Conservation (phyloP, 2,888 invertebrate genomes). For the Ellobium chinense region DNA sequence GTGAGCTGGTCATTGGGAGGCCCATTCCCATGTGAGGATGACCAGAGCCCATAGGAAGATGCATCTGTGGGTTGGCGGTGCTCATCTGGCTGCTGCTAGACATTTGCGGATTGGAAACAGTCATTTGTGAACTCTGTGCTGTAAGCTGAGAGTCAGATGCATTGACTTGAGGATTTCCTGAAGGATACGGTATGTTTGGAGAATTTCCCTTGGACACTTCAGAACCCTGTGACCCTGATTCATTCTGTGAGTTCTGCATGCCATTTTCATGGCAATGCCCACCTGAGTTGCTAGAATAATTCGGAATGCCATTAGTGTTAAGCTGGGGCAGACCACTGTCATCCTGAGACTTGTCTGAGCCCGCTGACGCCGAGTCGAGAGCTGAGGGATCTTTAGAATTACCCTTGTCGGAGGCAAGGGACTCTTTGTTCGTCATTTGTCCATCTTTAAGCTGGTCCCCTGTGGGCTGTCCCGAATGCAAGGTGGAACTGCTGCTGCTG, state of each 20-base stretch:
- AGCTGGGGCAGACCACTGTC: constrained; percentile 12
- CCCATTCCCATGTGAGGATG: constrained; percentile 28
- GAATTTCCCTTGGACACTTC: constrained; percentile 36
- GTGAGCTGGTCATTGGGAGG: constrained; percentile 26
- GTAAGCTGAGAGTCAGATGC: constrained; percentile 8
- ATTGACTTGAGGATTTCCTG: constrained; percentile 25
- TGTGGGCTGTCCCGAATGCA: not conserved
- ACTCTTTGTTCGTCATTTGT: not conserved
- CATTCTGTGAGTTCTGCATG: constrained; percentile 36
- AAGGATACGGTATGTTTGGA: constrained; percentile 7
- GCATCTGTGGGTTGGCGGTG: constrained; percentile 6
- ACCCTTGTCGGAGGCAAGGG: not conserved
- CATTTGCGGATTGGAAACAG: constrained; percentile 13
- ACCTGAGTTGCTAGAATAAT: not conserved
- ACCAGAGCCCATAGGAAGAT: not conserved
- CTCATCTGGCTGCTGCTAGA: constrained; percentile 15
- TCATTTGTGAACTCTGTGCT: constrained; percentile 16
- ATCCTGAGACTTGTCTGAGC: constrained; percentile 30
- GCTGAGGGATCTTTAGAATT: not conserved
- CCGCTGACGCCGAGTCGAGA: not conserved
- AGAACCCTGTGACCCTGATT: constrained; percentile 34
- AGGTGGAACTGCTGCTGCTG: not conserved
- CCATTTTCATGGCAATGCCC: constrained; percentile 31
- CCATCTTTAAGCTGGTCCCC: not conserved
- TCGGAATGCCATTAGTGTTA: constrained; percentile 27